Evolutionary conservation across 2,113 vertebrate species (phyloP).

Genomic region (Theristicus caerulescens): DNA sequence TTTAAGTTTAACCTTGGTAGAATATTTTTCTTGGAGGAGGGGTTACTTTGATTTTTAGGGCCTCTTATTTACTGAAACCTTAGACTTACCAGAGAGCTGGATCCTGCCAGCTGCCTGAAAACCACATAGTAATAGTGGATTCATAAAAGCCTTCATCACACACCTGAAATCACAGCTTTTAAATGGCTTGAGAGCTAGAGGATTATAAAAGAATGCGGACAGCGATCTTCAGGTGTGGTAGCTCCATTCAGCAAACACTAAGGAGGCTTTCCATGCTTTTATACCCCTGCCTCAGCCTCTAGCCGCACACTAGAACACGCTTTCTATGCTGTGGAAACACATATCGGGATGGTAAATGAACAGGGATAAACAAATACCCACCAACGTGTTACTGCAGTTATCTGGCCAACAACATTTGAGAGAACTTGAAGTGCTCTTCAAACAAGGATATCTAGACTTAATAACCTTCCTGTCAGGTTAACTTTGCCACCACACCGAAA

Average conservation of each 20-base stretch:
- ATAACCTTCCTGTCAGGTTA: background rate
- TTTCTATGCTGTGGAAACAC: background rate
- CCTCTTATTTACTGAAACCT: background rate
- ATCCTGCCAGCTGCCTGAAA: background rate
- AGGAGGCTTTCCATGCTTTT: background rate
- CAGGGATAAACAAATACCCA: background rate
- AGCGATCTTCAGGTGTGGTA: background rate
- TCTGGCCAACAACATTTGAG: background rate
- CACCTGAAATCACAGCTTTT: background rate
- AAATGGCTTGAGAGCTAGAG: background rate
- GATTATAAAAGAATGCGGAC: background rate
- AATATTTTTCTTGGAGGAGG: background rate
- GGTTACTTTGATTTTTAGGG: background rate
- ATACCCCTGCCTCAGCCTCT: background rate
- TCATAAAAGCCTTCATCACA: background rate
- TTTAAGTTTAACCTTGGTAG: background rate
- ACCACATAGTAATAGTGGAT: background rate
- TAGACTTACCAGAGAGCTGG: background rate
- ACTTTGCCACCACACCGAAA: background rate
- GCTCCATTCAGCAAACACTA: background rate
- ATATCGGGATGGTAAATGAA: rapidly evolving
- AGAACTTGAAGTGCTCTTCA: background rate
- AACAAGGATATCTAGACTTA: background rate
- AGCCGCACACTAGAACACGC: background rate
- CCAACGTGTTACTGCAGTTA: background rate